These are phyloP conservation scores for Dryococelus australis DNA, from an alignment of 2,888 invertebrate species.

Conservation along the genomic window DNA sequence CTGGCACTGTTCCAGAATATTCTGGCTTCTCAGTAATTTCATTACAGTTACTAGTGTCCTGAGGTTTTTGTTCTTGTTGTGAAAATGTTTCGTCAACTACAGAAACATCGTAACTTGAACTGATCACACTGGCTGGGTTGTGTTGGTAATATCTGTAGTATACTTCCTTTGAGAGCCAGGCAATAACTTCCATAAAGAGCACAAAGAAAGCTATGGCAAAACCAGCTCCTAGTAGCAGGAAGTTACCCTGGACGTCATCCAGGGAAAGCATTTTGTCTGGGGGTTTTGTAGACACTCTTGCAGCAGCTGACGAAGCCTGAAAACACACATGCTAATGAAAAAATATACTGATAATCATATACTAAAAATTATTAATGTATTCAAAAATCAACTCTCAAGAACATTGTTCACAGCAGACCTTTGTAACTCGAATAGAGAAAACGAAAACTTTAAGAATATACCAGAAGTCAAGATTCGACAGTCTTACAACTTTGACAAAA, in stretches of 20 bases:
- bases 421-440: too few relatives aligned
- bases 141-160: constrained; percentile 17
- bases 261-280: constrained; percentile 75
- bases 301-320: not conserved
- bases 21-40: not conserved
- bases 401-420: too few relatives aligned
- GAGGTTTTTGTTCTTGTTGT: not conserved
- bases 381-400: too few relatives aligned
- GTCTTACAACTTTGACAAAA: too few relatives aligned
- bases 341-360: too few relatives aligned
- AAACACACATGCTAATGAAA: not conserved
- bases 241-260: constrained; percentile 86
- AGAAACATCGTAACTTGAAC: not conserved
- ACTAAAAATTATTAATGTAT: too few relatives aligned
- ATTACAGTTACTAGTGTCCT: not conserved
- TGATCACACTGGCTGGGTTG: not conserved
- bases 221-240: constrained; percentile 74
- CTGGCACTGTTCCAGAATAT: not conserved
- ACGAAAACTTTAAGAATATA: too few relatives aligned
- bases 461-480: too few relatives aligned
- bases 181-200: constrained; percentile 56
- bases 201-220: constrained; percentile 70
- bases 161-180: constrained; percentile 26
- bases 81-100: not conserved
- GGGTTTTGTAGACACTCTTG: not conserved